These are phyloP conservation scores for Heliconius congener DNA, from an alignment of 1,140 invertebrate genomes.

Conservation along the genomic window DNA sequence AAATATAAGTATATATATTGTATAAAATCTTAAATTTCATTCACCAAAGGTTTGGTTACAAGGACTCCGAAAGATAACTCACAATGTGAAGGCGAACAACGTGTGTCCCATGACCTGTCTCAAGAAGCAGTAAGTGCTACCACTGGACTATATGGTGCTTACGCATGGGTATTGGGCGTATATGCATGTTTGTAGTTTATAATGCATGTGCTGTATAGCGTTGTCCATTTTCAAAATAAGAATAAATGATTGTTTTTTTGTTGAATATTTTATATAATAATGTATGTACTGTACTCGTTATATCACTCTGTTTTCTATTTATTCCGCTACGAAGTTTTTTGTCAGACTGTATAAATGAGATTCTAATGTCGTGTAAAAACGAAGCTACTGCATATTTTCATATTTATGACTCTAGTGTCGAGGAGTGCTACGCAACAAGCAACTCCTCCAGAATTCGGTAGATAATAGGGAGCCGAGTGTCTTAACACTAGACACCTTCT, in stretches of 20 bases:
- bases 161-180: background rate
- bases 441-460: too few species aligned
- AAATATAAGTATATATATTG: background rate
- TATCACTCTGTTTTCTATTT: too few species aligned
- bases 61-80: slow-evolving; percentile 95
- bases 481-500: too few species aligned
- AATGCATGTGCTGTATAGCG: slow-evolving; percentile 11
- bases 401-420: too few species aligned
- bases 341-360: too few species aligned
- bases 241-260: background rate
- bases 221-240: background rate
- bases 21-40: slow-evolving; percentile 15
- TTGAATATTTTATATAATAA: background rate
- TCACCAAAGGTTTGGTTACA: slow-evolving; percentile 93
- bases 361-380: too few species aligned
- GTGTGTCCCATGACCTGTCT: slow-evolving; percentile 99
- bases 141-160: background rate
- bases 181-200: slow-evolving; percentile 11
- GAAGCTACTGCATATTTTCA: too few species aligned
- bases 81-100: slow-evolving; percentile 99
- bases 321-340: too few species aligned
- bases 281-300: too few species aligned
- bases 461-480: too few species aligned
- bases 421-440: too few species aligned
- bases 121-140: slow-evolving; percentile 97